A percentile compares a stretch with the other conserved stretches of the same genome.
These are phyloP conservation scores for Toxotes jaculatrix DNA, from an alignment of 2,113 vertebrate species.

Conservation along the genomic window DNA sequence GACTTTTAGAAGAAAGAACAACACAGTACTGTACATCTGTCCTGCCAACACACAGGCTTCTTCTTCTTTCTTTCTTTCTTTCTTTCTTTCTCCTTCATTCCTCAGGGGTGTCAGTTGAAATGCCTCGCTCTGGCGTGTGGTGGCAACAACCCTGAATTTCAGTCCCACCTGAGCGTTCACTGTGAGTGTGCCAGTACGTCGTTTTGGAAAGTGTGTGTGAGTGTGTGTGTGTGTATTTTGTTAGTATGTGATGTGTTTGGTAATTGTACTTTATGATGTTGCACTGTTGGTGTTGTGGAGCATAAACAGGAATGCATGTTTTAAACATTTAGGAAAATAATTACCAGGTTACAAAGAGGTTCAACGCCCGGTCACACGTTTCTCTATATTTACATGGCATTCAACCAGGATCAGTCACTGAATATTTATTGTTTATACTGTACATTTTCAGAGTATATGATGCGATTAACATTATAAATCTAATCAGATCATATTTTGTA, in stretches of 20 bases:
- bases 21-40: conserved; percentile 44
- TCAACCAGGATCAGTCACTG: conserved; percentile 66
- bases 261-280: conserved; percentile 66
- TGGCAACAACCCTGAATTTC: conserved; percentile 42
- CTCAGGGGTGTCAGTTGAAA: conserved; percentile 43
- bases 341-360: conserved; percentile 45
- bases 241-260: conserved; percentile 52
- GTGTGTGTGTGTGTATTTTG: conserved; percentile 36
- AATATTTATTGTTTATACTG: conserved; percentile 81
- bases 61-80: background rate
- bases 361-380: conserved; percentile 21
- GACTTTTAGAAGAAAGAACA: conserved; percentile 42
- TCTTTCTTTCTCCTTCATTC: conserved; percentile 27
- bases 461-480: conserved; percentile 47
- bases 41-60: background rate
- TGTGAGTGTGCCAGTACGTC: conserved; percentile 71
- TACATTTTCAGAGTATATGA: conserved; percentile 76
- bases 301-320: conserved; percentile 66
- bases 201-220: conserved; percentile 41
- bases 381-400: conserved; percentile 55
- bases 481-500: conserved; percentile 72
- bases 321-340: conserved; percentile 58
- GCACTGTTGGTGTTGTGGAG: conserved; percentile 68
- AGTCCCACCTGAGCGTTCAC: conserved; percentile 69
- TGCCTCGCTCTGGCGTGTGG: conserved; percentile 17